Percentiles rank a stretch among this genome's conserved stretches.
Conservation (phyloP, 2,888 invertebrate species). For the Sinodicranocentrus sp. region DNA sequence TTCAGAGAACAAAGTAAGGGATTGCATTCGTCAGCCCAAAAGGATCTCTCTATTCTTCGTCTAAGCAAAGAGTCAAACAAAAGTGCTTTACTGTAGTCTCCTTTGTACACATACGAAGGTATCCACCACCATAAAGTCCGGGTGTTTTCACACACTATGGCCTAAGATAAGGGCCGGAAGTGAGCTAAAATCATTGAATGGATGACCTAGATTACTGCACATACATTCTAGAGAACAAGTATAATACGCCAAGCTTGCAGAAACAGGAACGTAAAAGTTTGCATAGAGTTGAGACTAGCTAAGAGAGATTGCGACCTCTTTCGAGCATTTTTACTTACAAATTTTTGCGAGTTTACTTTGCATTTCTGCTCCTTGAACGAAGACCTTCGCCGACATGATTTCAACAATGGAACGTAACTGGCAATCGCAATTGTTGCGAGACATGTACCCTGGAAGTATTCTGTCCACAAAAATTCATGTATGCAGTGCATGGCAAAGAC, state of each 20-base stretch:
- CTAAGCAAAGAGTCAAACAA: not conserved
- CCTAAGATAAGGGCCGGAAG: constrained; percentile 60
- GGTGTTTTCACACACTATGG: constrained; percentile 50
- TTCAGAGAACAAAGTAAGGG: not conserved
- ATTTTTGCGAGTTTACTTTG: not conserved
- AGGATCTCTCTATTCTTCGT: not conserved
- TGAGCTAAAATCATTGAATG: constrained; percentile 65
- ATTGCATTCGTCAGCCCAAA: not conserved
- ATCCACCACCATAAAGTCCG: constrained; percentile 44
- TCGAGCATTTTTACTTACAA: not conserved
- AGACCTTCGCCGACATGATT: constrained; percentile 32
- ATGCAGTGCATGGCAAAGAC: too few relatives aligned
- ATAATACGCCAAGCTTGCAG: too few relatives aligned
- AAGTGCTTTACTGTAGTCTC: too few relatives aligned
- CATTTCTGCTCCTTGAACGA: not conserved
- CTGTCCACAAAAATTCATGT: too few relatives aligned
- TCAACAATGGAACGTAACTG: constrained; percentile 39
- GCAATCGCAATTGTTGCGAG: not conserved
- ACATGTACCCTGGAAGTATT: too few relatives aligned
- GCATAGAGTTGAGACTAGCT: not conserved
- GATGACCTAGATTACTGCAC: constrained; percentile 55
- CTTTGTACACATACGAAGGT: not conserved
- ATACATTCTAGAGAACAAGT: constrained; percentile 8
- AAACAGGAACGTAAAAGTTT: not conserved
- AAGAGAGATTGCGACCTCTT: constrained; percentile 3